Conservation (phyloP, 2,113 vertebrate genomes). For the Cinclus mexicanus region DNA sequence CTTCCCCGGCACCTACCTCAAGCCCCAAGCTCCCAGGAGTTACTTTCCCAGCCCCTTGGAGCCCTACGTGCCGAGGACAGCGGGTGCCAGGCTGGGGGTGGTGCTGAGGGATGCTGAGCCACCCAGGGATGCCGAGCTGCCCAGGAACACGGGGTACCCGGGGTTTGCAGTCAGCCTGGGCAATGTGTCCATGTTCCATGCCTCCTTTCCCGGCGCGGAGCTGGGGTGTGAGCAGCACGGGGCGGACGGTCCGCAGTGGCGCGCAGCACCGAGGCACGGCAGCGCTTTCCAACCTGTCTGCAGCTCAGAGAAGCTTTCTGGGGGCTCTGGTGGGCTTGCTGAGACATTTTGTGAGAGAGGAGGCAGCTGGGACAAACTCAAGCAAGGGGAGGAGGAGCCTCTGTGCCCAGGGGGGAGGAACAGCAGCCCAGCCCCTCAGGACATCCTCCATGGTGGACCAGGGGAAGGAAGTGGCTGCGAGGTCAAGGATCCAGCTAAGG, state of each 20-base stretch:
- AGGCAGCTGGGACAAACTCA: neutral
- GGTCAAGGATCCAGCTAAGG: neutral
- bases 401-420: neutral
- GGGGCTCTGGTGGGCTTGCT: accelerated
- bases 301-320: neutral
- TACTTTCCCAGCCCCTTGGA: slow-evolving; percentile 53
- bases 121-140: neutral
- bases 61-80: neutral
- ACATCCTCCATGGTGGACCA: accelerated
- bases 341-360: neutral
- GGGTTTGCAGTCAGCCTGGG: neutral
- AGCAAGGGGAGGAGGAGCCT: neutral
- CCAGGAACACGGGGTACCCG: neutral
- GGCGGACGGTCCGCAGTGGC: neutral
- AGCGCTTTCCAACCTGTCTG: slow-evolving; percentile 58
- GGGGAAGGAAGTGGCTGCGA: neutral
- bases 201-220: accelerated
- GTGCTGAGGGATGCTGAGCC: slow-evolving; percentile 54
- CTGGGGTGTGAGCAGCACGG: neutral
- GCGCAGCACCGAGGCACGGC: neutral
- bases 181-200: accelerated
- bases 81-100: accelerated
- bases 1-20: slow-evolving; percentile 44
- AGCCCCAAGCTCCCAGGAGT: slow-evolving; percentile 41
- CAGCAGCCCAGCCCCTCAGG: neutral